Percentiles rank a stretch among this genome's conserved stretches.
Evolutionary conservation across 2,888 invertebrate species (phyloP).

Genomic region (Archaeoteleia sp.): DNA sequence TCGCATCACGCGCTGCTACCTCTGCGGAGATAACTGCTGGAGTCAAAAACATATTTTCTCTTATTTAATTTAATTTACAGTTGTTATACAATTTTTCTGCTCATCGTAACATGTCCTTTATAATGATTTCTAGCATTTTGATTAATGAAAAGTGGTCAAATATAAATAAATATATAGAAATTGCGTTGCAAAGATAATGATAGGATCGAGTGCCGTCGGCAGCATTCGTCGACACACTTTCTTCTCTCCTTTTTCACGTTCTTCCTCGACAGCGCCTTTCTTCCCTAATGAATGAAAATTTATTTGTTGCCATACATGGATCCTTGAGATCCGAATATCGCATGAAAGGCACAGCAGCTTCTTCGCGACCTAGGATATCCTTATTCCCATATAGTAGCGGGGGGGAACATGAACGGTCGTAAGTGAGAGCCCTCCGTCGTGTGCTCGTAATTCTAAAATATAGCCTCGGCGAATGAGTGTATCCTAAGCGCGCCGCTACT

Average conservation of each 20-base stretch:
- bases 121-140: no score
- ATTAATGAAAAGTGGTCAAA: no score
- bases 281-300: conserved; percentile 13
- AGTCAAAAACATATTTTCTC: no score
- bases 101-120: no score
- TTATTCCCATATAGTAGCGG: background rate
- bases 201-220: conserved; percentile 18
- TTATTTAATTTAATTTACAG: no score
- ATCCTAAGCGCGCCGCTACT: conserved; percentile 56
- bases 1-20: no score
- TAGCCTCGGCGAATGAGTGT: conserved; percentile 55
- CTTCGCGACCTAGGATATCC: background rate
- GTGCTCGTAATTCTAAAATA: conserved; percentile 64
- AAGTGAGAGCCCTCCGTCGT: conserved; percentile 28
- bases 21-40: no score
- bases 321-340: background rate
- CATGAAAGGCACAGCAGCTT: background rate
- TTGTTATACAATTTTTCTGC: no score
- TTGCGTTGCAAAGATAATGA: no score
- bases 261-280: no score
- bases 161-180: no score
- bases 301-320: conserved; percentile 7
- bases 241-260: background rate
- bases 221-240: conserved; percentile 5
- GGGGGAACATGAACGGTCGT: conserved; percentile 15